Conservation (phyloP, 2,888 invertebrate species). For the Theristus sp. region DNA sequence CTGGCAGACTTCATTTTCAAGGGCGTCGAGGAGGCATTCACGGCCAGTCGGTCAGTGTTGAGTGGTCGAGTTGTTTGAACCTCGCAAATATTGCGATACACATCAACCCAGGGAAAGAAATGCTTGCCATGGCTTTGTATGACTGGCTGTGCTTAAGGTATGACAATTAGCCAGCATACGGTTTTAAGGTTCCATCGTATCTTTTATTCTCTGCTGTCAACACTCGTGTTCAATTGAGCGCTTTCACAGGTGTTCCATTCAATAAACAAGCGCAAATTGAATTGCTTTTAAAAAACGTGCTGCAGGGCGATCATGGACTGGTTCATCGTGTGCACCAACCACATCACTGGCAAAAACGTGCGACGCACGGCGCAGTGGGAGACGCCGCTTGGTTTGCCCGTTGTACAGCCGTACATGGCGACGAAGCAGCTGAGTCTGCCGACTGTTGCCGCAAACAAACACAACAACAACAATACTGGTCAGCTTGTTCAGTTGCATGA, state of each 20-base stretch:
- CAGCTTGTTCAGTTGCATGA: too few species aligned
- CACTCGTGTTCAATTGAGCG: too few species aligned
- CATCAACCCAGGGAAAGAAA: too few species aligned
- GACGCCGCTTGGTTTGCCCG: constrained; percentile 80
- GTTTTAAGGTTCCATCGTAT: background rate
- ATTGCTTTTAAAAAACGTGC: too few species aligned
- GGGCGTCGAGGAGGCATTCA: constrained; percentile 73
- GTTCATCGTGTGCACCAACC: background rate
- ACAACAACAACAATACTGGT: too few species aligned
- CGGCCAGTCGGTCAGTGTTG: constrained; percentile 47
- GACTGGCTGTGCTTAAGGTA: too few species aligned
- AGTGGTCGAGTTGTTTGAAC: too few species aligned
- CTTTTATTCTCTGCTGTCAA: background rate
- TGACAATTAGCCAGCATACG: too few species aligned
- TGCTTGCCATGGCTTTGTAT: too few species aligned
- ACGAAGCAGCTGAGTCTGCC: background rate
- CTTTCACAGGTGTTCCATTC: too few species aligned
- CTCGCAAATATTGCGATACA: too few species aligned
- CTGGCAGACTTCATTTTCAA: constrained; percentile 58
- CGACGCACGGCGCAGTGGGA: constrained; percentile 44
- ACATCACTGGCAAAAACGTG: background rate
- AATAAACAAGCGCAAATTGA: too few species aligned
- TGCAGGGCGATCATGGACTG: background rate
- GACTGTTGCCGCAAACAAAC: background rate
- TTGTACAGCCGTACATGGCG: constrained; percentile 67